Conservation (phyloP, 2,888 invertebrate species). For the Ectemnius continuus region DNA sequence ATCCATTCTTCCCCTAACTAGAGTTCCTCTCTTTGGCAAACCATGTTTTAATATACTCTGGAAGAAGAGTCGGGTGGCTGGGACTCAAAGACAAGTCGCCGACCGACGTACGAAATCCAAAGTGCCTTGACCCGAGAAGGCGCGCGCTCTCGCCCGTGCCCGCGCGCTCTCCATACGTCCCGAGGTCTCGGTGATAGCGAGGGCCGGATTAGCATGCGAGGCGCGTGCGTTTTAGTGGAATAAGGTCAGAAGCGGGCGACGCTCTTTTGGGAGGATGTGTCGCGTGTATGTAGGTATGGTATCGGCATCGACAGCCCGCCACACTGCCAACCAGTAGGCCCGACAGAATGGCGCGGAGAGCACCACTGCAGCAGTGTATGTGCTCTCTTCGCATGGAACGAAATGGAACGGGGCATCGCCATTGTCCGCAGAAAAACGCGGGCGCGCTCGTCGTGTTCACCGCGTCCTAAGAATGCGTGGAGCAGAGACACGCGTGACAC, state of each 20-base stretch:
- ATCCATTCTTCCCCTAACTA: no score
- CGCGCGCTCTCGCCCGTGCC: not conserved
- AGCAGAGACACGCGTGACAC: conserved; percentile 67
- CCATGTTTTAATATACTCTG: not conserved
- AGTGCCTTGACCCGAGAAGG: conserved; percentile 52
- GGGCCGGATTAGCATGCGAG: conserved; percentile 49
- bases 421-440: conserved; percentile 42
- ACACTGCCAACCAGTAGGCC: not conserved
- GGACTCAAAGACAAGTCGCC: conserved; percentile 34
- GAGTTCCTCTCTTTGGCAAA: no score
- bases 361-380: not conserved
- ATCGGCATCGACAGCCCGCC: conserved; percentile 62
- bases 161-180: not conserved
- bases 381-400: conserved; percentile 55
- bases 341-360: conserved; percentile 68
- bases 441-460: conserved; percentile 53
- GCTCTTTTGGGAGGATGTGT: conserved; percentile 56
- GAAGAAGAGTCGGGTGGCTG: not conserved
- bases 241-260: conserved; percentile 70
- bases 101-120: conserved; percentile 27
- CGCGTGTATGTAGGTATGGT: conserved; percentile 43
- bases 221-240: conserved; percentile 72
- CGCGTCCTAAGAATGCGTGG: conserved; percentile 72
- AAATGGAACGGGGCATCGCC: conserved; percentile 49
- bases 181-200: conserved; percentile 2